Evolutionary conservation across 92 coral and sea anemone genomes (phyloP).

Genomic region (Parazoanthus swiftii): DNA sequence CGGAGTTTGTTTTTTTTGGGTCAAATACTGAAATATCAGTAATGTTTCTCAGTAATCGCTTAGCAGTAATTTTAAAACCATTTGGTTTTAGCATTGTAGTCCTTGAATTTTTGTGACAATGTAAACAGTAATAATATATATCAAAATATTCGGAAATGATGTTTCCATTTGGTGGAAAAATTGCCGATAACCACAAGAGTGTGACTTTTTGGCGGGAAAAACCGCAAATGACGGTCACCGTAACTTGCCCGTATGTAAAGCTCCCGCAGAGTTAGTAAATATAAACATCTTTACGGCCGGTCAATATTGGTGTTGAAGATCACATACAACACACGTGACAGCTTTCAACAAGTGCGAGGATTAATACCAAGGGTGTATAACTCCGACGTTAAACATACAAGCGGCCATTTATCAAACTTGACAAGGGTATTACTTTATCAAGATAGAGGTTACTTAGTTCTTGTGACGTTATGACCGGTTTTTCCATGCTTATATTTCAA

Average conservation of each 20-base stretch:
- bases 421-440: background rate
- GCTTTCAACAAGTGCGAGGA: background rate
- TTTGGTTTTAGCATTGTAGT: background rate
- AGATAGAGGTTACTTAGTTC: background rate
- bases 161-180: conserved; percentile 4
- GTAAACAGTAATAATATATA: background rate
- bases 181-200: background rate
- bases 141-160: conserved; percentile 2
- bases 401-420: background rate
- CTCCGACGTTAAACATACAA: background rate
- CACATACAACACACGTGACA: background rate
- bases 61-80: background rate
- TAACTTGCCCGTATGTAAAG: background rate
- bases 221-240: background rate
- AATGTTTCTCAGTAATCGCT: background rate
- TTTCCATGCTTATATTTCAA: no score
- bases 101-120: background rate
- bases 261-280: background rate
- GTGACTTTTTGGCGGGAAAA: conserved; percentile 19
- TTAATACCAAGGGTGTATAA: background rate
- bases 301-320: background rate
- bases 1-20: background rate
- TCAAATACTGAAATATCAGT: background rate
- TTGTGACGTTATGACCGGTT: background rate
- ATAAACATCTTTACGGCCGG: background rate